Conservation (phyloP, 2,797 vertebrate species). For the Setipinna tenuifilis region DNA sequence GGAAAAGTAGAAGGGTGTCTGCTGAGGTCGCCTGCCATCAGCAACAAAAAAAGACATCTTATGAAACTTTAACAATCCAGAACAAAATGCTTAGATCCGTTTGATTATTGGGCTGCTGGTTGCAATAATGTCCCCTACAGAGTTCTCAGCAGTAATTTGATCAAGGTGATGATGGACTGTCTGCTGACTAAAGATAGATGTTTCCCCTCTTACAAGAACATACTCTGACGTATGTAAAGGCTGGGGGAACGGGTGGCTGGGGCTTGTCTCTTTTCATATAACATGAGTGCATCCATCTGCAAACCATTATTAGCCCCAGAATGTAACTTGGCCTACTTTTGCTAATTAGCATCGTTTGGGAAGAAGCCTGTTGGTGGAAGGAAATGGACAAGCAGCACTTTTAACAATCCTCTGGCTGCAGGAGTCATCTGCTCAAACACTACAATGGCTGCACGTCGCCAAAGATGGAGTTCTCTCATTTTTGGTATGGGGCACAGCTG, state of each 20-base stretch:
- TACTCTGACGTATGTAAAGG: background rate
- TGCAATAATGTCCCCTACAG: background rate
- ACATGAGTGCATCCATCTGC: constrained; percentile 24
- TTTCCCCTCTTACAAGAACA: background rate
- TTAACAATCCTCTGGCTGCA: background rate
- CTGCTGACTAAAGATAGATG: background rate
- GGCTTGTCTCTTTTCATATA: constrained; percentile 16
- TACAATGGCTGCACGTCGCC: background rate
- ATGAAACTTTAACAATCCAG: background rate
- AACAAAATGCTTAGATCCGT: background rate
- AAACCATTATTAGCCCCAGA: constrained; percentile 32
- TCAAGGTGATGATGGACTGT: background rate
- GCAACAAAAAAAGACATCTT: background rate
- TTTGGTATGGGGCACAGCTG: background rate
- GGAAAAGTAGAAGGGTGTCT: background rate
- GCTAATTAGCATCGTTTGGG: constrained; percentile 34
- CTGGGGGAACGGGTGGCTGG: background rate
- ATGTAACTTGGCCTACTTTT: constrained; percentile 27
- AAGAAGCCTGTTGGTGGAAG: constrained; percentile 18
- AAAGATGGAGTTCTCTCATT: background rate
- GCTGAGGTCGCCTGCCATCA: background rate
- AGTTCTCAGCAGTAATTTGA: background rate
- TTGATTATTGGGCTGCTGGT: background rate
- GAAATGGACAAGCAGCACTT: constrained; percentile 4
- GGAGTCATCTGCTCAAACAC: constrained; percentile 3